Base-by-base conservation (phyloP, 2,888 invertebrate species). In the Ichneumon xanthorius region DNA sequence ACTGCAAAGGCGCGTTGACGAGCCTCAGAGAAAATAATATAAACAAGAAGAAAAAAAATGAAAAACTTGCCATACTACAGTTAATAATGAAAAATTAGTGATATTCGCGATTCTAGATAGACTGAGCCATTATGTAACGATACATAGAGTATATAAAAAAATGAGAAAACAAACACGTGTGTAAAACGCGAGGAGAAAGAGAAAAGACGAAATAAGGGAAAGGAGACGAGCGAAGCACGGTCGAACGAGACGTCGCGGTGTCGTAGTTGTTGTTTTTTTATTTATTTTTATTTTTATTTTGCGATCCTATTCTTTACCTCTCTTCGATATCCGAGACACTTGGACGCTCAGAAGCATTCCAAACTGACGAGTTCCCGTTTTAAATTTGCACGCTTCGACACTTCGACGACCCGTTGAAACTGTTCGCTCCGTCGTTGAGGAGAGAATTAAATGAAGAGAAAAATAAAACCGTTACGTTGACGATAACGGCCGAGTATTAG, bases 21-120 rank as follows among this genome's bases (percentile, higher is more conserved):
- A 80, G 80, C 73, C 80, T 76, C 71, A 79, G 73, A 80, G 71
- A 37, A 72, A 68, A 67, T 55, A 61, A 75, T 22, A 71, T 45
- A 61, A 63, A 79, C n/a, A 73, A 61, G n/a, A 73, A 61, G n/a
- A 53, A 81, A 50, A 67, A 77, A 84, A 86, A 88, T 83, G 58
- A 55, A 77, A 84, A 86, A 88, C 84, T 89, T 88, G 89, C 89
- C 88, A 88, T 88, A 89, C 79, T 88, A 88, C 84, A 85, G 81
- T 88, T 89, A 75, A 85, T 86, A 86, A 88, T 86, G 87, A 22
- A 58, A 58, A 89, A 80, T 87, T 89, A 89, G 89, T 87, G 89
- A 88, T 89, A 89, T 85, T 87, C 82, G 87, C 89, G 88, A 89
- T 87, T 87, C 65, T 89, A 89, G 89, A 88, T 89, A 89, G 89